Evolutionary conservation across 2,888 invertebrate genomes (phyloP).

Genomic region (Stramonita haemastoma): DNA sequence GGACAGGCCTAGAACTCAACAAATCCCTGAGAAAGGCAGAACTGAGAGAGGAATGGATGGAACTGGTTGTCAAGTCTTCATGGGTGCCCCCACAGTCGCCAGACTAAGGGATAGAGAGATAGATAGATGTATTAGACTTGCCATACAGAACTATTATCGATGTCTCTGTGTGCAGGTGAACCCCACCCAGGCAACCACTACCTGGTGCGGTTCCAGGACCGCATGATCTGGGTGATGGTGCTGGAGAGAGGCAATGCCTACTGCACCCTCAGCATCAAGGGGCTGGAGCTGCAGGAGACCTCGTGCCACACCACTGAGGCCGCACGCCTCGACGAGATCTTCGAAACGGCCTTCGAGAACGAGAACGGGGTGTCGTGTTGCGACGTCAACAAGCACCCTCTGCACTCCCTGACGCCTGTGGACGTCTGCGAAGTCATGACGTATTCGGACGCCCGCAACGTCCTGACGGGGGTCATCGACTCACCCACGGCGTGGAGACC

Average conservation of each 20-base stretch:
- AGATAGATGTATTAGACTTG: too few species aligned
- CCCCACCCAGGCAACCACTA: slow-evolving; percentile 77
- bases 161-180: slow-evolving; percentile 68
- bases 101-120: too few species aligned
- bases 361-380: slow-evolving; percentile 54
- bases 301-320: slow-evolving; percentile 79
- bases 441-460: slow-evolving; percentile 78
- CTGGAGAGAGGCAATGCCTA: slow-evolving; percentile 77
- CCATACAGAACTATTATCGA: neutral
- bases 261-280: slow-evolving; percentile 75
- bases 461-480: slow-evolving; percentile 78
- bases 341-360: slow-evolving; percentile 76
- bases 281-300: slow-evolving; percentile 78
- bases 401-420: slow-evolving; percentile 70
- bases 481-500: slow-evolving; percentile 72
- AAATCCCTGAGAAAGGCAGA: too few species aligned
- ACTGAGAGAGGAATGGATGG: too few species aligned
- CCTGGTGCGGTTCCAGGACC: slow-evolving; percentile 79
- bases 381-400: slow-evolving; percentile 64
- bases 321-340: slow-evolving; percentile 78
- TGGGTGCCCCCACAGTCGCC: too few species aligned
- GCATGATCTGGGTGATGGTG: slow-evolving; percentile 78
- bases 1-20: too few species aligned
- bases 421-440: slow-evolving; percentile 71
- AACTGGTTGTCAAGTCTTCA: too few species aligned